Evolutionary conservation across 2,888 invertebrate species (phyloP).

Genomic region (Mesochorus sp.): DNA sequence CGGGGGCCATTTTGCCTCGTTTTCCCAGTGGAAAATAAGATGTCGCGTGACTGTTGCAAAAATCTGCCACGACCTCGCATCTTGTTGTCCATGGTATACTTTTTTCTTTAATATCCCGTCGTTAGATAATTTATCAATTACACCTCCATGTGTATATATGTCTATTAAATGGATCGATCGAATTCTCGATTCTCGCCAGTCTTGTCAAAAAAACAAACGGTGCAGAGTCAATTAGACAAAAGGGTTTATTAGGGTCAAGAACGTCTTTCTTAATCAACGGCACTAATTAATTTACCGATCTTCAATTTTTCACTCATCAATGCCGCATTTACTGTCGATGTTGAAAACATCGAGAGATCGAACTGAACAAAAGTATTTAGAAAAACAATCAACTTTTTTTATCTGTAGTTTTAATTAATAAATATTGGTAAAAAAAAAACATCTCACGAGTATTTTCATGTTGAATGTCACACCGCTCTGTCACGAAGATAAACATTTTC

Average conservation of each 20-base stretch:
- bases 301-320: conserved; percentile 22
- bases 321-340: not conserved
- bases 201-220: conserved; percentile 2
- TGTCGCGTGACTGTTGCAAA: too few relatives aligned
- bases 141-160: not conserved
- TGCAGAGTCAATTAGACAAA: conserved; percentile 32
- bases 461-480: too few relatives aligned
- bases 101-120: not conserved
- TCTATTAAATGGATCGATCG: conserved; percentile 6
- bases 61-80: too few relatives aligned
- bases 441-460: too few relatives aligned
- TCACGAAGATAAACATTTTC: not conserved
- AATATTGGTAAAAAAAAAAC: too few relatives aligned
- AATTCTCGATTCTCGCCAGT: conserved; percentile 15
- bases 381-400: too few relatives aligned
- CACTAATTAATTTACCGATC: conserved; percentile 58
- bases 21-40: too few relatives aligned
- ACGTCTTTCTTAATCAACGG: conserved; percentile 30
- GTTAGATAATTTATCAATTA: conserved; percentile 47
- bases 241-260: conserved; percentile 60
- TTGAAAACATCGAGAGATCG: conserved; percentile 1
- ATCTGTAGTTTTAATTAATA: too few relatives aligned
- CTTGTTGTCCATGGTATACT: not conserved
- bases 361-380: not conserved
- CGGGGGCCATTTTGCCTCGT: too few relatives aligned